phyloP scores from a whole-genome alignment of 1,140 invertebrate species.

The Catajapyx aquilonaris region DNA sequence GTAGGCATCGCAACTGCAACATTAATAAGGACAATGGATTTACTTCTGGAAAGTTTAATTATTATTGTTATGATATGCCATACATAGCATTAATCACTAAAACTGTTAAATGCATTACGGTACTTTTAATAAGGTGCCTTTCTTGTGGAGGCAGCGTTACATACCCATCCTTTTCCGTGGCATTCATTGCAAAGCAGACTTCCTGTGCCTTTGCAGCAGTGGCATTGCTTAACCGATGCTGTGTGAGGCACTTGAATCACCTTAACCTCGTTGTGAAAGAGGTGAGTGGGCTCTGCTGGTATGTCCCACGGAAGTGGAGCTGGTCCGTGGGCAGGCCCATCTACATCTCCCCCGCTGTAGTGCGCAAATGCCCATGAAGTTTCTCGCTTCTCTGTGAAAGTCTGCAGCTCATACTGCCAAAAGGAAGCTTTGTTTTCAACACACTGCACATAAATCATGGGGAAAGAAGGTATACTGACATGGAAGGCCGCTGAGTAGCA shows the following conservation, averaged over 20 bases:
- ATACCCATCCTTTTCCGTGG: constrained; percentile 28
- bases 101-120: background rate
- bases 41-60: too few species aligned
- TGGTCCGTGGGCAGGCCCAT: constrained; percentile 22
- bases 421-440: background rate
- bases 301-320: constrained; percentile 34
- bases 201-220: constrained; percentile 27
- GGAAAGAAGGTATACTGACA: constrained; percentile 17
- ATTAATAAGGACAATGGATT: constrained; percentile 4
- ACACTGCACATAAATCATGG: background rate
- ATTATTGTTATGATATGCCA: constrained; percentile 8
- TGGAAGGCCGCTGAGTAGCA: constrained; percentile 29
- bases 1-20: constrained; percentile 19
- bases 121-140: background rate
- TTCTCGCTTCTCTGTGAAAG: constrained; percentile 32
- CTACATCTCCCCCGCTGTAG: constrained; percentile 26
- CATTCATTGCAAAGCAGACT: constrained; percentile 27
- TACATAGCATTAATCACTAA: constrained; percentile 6
- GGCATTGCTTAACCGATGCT: constrained; percentile 30
- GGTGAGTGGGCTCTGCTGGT: constrained; percentile 17
- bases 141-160: background rate
- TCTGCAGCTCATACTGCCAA: constrained; percentile 31
- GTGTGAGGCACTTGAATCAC: constrained; percentile 32
- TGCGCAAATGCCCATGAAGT: constrained; percentile 31
- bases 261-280: constrained; percentile 25